phyloP scores from a whole-genome alignment of 1,140 invertebrate genomes.

The Drosophila gunungcola region DNA sequence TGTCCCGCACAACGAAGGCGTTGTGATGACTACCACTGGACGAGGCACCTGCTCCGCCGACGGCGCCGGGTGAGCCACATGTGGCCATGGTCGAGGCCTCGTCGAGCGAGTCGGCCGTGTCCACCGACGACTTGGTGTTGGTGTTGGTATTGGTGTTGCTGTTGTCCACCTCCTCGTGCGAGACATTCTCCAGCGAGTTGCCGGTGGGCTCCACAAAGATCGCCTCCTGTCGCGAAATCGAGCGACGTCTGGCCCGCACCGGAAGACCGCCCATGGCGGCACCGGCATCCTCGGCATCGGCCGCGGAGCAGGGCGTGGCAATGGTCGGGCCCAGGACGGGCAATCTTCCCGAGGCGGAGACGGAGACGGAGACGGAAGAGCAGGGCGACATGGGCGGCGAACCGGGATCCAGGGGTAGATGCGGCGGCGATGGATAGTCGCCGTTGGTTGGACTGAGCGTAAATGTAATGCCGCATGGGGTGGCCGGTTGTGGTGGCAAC shows the following conservation, averaged over 20 bases:
- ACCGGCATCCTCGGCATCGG: slow-evolving; percentile 63
- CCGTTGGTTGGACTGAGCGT: slow-evolving; percentile 87
- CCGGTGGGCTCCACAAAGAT: slow-evolving; percentile 90
- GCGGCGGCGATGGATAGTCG: slow-evolving; percentile 78
- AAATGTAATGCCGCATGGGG: slow-evolving; percentile 88
- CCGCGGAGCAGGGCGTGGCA: slow-evolving; percentile 49
- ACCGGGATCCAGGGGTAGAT: slow-evolving; percentile 71
- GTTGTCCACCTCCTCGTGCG: slow-evolving; percentile 86
- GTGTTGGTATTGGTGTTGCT: slow-evolving; percentile 55
- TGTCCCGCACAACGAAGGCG: slow-evolving; percentile 87
- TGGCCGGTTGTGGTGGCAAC: slow-evolving; percentile 68
- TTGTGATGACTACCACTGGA: slow-evolving; percentile 41
- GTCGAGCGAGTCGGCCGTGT: slow-evolving; percentile 85
- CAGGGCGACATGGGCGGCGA: slow-evolving; percentile 86
- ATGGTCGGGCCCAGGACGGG: slow-evolving; percentile 19
- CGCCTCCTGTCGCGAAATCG: slow-evolving; percentile 91
- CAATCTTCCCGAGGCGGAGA: slow-evolving; percentile 17
- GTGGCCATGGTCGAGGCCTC: slow-evolving; percentile 81
- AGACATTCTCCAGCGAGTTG: slow-evolving; percentile 88
- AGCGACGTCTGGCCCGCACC: slow-evolving; percentile 86
- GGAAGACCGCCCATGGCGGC: slow-evolving; percentile 64
- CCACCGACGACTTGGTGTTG: slow-evolving; percentile 84
- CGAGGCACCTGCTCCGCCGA: slow-evolving; percentile 17
- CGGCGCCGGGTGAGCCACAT: slow-evolving; percentile 62
- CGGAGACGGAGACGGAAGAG: slow-evolving; percentile 33